Evolutionary conservation across 2,113 vertebrate species (phyloP).

Genomic region (Campylorhamphus procurvoides): DNA sequence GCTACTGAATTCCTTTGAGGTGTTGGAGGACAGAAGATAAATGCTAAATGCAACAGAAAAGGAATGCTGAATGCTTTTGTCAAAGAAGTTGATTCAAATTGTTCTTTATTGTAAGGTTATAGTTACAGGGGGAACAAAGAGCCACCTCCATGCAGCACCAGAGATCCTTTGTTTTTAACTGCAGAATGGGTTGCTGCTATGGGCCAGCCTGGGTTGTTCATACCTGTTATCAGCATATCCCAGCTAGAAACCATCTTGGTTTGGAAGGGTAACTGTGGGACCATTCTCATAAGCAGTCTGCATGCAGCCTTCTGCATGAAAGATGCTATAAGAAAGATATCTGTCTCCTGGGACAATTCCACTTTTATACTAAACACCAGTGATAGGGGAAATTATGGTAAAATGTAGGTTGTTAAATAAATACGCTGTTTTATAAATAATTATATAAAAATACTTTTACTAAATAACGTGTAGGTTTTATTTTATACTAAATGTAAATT

Average conservation of each 20-base stretch:
- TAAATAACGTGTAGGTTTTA: not conserved
- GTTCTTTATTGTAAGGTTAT: not conserved
- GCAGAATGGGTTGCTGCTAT: not conserved
- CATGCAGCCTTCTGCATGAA: too few species aligned
- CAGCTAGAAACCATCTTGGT: not conserved
- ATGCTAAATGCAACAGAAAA: too few species aligned
- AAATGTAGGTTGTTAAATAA: not conserved
- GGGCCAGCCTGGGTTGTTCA: not conserved
- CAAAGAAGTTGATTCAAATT: not conserved
- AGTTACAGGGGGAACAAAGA: not conserved
- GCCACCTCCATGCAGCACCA: not conserved
- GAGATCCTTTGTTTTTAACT: not conserved
- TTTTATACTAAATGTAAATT: not conserved
- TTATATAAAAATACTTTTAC: not conserved
- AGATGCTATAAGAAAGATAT: not conserved
- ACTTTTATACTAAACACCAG: not conserved
- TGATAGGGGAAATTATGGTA: rapidly evolving
- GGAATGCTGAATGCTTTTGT: not conserved
- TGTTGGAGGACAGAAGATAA: not conserved
- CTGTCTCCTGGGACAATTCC: not conserved
- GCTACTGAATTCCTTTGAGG: not conserved
- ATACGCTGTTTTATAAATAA: not conserved
- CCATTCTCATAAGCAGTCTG: too few species aligned
- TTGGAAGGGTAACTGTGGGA: not conserved
- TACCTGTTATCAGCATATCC: not conserved